phyloP scores from a whole-genome alignment of 2,888 invertebrate species.

The Bembecia ichneumoniformis region DNA sequence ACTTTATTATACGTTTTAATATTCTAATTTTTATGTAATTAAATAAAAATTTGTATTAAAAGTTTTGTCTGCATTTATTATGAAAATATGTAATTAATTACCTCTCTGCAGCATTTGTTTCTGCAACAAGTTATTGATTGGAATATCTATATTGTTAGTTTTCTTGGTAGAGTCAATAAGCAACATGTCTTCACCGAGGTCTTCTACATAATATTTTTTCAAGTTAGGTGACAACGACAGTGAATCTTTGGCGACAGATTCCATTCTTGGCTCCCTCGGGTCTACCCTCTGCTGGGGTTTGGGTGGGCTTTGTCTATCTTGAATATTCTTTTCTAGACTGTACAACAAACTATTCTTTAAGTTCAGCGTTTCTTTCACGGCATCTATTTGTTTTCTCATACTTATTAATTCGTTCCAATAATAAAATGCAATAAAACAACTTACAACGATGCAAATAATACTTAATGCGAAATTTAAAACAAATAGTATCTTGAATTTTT shows the following conservation, averaged over 20 bases:
- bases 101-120: constrained; percentile 40
- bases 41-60: not conserved
- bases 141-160: constrained; percentile 29
- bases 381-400: constrained; percentile 50
- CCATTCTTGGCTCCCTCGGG: constrained; percentile 34
- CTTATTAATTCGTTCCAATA: constrained; percentile 59
- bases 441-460: constrained; percentile 49
- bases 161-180: constrained; percentile 55
- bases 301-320: constrained; percentile 32
- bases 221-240: constrained; percentile 25
- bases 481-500: constrained; percentile 62
- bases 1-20: not conserved
- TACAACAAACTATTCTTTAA: constrained; percentile 20
- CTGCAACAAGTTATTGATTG: constrained; percentile 4
- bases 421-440: constrained; percentile 53
- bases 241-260: constrained; percentile 14
- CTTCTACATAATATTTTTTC: constrained; percentile 47
- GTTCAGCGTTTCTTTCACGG: constrained; percentile 46
- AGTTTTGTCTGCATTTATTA: not conserved
- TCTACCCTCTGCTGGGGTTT: constrained; percentile 24
- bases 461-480: constrained; percentile 57
- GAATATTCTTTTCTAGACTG: constrained; percentile 27
- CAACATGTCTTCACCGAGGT: constrained; percentile 53
- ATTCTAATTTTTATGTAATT: not conserved
- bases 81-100: constrained; percentile 8